A percentile compares a stretch with the other conserved stretches of the same genome.
phyloP scores from a whole-genome alignment of 2,797 vertebrate genomes.

The Novumbra hubbsi region DNA sequence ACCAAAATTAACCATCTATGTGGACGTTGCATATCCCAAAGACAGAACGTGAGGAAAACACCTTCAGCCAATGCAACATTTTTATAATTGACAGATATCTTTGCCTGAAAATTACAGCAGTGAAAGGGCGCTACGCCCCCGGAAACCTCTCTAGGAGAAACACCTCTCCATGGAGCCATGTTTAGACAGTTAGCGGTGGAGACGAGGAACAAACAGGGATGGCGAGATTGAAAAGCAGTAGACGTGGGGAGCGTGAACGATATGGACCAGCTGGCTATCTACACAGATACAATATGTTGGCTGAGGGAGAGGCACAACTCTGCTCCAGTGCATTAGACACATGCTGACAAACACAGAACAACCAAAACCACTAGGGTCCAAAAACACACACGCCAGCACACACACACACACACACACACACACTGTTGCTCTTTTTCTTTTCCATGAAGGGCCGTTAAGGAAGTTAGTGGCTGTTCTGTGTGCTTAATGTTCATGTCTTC shows the following conservation, averaged over 20 bases:
- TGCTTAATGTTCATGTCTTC: constrained; percentile 61
- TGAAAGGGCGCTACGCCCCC: neutral
- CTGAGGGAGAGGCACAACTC: neutral
- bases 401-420: constrained; percentile 8
- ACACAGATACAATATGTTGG: neutral
- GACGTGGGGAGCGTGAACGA: neutral
- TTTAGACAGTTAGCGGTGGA: constrained; percentile 7
- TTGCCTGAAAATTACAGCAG: no score
- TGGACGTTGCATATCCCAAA: no score
- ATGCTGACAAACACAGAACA: constrained; percentile 6
- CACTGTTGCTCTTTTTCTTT: neutral
- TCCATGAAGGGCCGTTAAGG: constrained; percentile 42
- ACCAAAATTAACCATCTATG: no score
- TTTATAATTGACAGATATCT: no score
- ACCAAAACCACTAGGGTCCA: neutral
- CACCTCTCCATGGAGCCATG: neutral
- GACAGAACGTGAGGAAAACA: no score
- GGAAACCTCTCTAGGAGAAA: neutral
- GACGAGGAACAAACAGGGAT: neutral
- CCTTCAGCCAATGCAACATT: no score
- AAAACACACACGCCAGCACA: neutral
- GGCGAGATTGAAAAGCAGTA: constrained; percentile 14
- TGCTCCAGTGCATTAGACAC: neutral
- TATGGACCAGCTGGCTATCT: neutral
- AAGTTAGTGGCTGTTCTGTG: constrained; percentile 35